Evolutionary conservation across 2,113 vertebrate species (phyloP).

Genomic region (Genyomyrus donnyi): DNA sequence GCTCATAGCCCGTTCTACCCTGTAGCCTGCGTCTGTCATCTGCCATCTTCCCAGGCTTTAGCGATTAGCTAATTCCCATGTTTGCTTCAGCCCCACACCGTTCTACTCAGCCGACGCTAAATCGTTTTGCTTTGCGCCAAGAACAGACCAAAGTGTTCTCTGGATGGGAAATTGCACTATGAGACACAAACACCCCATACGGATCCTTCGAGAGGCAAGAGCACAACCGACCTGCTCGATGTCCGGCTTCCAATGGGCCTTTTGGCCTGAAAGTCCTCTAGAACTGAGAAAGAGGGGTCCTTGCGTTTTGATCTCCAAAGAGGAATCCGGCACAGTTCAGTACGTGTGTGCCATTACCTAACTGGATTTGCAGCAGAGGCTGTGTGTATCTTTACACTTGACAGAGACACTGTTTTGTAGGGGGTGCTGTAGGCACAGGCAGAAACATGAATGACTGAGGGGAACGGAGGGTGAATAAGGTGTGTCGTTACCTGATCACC

Average conservation of each 20-base stretch:
- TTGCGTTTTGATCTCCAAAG: not conserved
- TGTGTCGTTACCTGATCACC: not conserved
- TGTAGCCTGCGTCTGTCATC: not conserved
- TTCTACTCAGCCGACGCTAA: not conserved
- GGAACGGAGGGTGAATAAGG: not conserved
- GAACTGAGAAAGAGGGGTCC: not conserved
- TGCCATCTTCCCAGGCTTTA: not conserved
- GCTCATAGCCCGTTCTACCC: not conserved
- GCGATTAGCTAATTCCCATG: not conserved
- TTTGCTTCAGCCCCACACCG: not conserved
- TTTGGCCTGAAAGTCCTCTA: not conserved
- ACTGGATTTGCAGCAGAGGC: not conserved
- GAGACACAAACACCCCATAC: not conserved
- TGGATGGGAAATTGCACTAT: conserved; percentile 13
- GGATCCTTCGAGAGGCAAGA: not conserved
- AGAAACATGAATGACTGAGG: not conserved
- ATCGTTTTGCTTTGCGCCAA: conserved; percentile 7
- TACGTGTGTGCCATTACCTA: not conserved
- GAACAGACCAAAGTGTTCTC: conserved; percentile 13
- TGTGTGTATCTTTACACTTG: not conserved
- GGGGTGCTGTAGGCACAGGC: not conserved
- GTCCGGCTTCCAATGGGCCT: not conserved
- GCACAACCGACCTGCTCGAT: not conserved
- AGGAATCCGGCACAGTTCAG: not conserved
- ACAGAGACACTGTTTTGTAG: not conserved